phyloP scores from a whole-genome alignment of 2,797 vertebrate genomes.

The Centroberyx gerrardi region DNA sequence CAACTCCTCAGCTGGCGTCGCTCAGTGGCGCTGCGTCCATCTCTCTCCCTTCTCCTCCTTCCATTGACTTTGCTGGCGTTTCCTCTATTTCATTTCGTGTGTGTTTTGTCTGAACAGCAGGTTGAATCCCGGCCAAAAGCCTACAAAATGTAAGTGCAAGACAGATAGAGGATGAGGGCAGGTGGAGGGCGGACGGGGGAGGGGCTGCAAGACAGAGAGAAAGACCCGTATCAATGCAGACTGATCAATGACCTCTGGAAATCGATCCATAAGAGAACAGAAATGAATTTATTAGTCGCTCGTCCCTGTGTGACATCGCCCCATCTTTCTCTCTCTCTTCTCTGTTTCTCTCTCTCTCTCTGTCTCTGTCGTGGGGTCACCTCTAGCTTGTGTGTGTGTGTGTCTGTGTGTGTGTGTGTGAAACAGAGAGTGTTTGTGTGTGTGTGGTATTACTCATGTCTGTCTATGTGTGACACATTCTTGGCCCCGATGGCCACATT shows the following conservation, averaged over 20 bases:
- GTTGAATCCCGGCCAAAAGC: too few relatives aligned
- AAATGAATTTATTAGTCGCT: conserved; percentile 42
- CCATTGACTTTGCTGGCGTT: too few relatives aligned
- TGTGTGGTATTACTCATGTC: conserved; percentile 12
- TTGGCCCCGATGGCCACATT: conserved; percentile 6
- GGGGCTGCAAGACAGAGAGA: conserved; percentile 18
- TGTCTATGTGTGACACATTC: conserved; percentile 14
- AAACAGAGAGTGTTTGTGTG: too few relatives aligned
- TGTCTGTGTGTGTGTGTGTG: background rate
- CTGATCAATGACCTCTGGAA: conserved; percentile 28
- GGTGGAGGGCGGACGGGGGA: background rate
- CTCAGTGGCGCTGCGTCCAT: too few relatives aligned
- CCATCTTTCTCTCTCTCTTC: background rate
- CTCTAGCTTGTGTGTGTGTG: conserved; percentile 17
- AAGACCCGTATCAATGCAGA: conserved; percentile 41
- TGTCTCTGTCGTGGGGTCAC: conserved; percentile 24
- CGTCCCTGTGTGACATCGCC: conserved; percentile 22
- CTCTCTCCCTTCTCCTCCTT: too few relatives aligned
- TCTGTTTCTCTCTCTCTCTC: background rate
- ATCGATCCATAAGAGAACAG: conserved; percentile 7
- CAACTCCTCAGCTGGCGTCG: too few relatives aligned
- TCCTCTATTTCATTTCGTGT: too few relatives aligned
- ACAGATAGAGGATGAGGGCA: background rate
- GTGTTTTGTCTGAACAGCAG: too few relatives aligned
- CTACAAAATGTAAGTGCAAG: background rate